Base-by-base conservation (phyloP, 2,113 vertebrate genomes). In the Phylloscopus trochilus region DNA sequence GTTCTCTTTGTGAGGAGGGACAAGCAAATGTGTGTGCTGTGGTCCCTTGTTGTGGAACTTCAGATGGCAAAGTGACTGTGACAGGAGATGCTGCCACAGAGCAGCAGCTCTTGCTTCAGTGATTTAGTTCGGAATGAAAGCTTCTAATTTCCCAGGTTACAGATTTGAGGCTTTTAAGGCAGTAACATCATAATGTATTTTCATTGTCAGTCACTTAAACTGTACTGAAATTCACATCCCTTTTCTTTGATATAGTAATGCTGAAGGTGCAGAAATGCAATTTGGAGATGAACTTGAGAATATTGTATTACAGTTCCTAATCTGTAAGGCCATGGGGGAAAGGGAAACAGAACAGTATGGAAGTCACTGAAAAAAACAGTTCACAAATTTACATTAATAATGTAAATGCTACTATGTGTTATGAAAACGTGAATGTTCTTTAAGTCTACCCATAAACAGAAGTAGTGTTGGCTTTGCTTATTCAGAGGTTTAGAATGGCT, bases 81-180 rank as follows among this genome's bases (percentile, higher is more conserved):
- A 4, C 1, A 37, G 66, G 64, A 68, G 53, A 47, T 89, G 51
- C 63, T 80, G 49, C 84, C 41, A n/a, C 30, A 22, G 49, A 83
- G 31, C 59, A 58, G 59, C n/a, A 83, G 18, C 84, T 58, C 31
- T 58, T 58, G 39, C 41, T 76, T 55, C 39, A 39, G 52, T 55
- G 46, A 30, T 80, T 52, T 30, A 13, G 24, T 86, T 64, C 12
- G 31, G 51, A 81, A 62, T n/a, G 46, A 74, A 84, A 44, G 39
- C 26, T 93, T 67, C 44, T 87, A 8, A 87, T 91, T 93, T 90
- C 17, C 37, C 2, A 2, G 10, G 15, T 44, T 93, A 41, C 9
- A 49, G n/a, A 74, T 70, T 58, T 87, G 82, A 63, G 35, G 56
- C 47, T 92, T 81, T 87, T 74, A 78, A 62, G 55, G 56, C 69